These are phyloP conservation scores for Meteorus colon DNA, from an alignment of 2,888 invertebrate genomes.

Conservation along the genomic window DNA sequence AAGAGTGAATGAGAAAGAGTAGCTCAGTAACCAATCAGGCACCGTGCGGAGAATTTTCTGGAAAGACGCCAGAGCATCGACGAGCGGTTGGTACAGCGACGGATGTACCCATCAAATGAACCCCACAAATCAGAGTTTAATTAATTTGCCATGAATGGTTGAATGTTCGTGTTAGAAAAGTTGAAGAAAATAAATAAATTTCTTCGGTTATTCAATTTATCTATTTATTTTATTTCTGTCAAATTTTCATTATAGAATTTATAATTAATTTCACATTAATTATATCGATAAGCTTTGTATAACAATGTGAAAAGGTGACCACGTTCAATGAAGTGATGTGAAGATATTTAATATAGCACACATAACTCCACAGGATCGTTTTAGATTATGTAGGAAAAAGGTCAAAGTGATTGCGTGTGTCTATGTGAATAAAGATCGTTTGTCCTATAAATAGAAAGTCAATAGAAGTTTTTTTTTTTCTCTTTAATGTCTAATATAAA, in stretches of 20 bases:
- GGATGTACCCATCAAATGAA: constrained; percentile 17
- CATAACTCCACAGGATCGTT: not conserved
- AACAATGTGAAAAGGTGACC: constrained; percentile 11
- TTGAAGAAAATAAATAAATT: not conserved
- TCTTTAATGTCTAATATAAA: not conserved
- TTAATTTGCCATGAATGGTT: constrained; percentile 37
- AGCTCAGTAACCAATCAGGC: not conserved
- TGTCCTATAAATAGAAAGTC: constrained; percentile 1
- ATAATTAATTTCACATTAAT: not conserved
- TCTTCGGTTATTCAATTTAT: not conserved
- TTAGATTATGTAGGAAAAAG: not conserved
- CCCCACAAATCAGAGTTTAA: constrained; percentile 44
- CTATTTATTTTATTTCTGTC: not conserved
- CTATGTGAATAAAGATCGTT: not conserved
- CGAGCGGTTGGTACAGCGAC: constrained; percentile 24
- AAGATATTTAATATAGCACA: constrained; percentile 6
- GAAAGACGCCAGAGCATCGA: constrained; percentile 29
- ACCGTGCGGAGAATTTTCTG: constrained; percentile 7
- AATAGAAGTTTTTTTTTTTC: not conserved
- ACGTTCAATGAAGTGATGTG: constrained; percentile 5
- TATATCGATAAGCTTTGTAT: not conserved
- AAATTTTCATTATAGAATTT: not conserved
- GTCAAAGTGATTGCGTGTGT: not conserved
- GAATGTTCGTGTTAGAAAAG: not conserved
- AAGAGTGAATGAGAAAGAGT: not conserved